A percentile compares a stretch with the other conserved stretches of the same genome.
Evolutionary conservation across 2,888 invertebrate species (phyloP).

Genomic region (Drosophila quinaria): DNA sequence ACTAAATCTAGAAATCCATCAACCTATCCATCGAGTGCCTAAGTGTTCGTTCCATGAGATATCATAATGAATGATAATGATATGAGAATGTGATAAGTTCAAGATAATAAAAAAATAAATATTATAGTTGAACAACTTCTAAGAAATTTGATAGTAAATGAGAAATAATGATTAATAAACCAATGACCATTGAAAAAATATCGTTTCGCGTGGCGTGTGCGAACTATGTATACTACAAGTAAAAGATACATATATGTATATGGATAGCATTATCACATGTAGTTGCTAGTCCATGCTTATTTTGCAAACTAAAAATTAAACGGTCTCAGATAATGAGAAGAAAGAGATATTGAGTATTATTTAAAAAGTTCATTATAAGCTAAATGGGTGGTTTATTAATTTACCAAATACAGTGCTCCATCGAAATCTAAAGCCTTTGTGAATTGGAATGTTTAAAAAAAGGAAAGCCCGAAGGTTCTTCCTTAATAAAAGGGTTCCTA

Average conservation of each 20-base stretch:
- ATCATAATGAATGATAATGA: conserved; percentile 9
- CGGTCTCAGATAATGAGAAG: neutral
- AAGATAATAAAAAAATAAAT: conserved; percentile 4
- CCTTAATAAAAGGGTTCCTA: neutral
- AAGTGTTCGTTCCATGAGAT: conserved; percentile 22
- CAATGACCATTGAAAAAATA: conserved; percentile 41
- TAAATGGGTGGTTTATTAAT: neutral
- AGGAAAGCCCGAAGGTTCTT: neutral
- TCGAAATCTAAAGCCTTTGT: too few species aligned
- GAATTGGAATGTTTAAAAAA: neutral
- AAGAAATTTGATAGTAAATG: conserved; percentile 22
- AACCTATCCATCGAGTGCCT: conserved; percentile 21
- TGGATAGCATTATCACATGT: conserved; percentile 33
- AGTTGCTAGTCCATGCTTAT: conserved; percentile 1
- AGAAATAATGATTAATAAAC: conserved; percentile 24
- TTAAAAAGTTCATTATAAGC: neutral
- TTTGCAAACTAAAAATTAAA: conserved; percentile 6
- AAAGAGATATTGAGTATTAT: conserved; percentile 1
- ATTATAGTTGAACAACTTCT: conserved; percentile 22
- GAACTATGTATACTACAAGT: conserved; percentile 8
- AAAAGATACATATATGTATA: neutral
- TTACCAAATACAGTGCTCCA: neutral
- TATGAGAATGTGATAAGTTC: neutral
- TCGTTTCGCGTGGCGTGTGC: conserved; percentile 26
- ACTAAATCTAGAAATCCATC: conserved; percentile 22